Evolutionary conservation across 1,140 invertebrate species (phyloP).

Genomic region (Halictus rubicundus): DNA sequence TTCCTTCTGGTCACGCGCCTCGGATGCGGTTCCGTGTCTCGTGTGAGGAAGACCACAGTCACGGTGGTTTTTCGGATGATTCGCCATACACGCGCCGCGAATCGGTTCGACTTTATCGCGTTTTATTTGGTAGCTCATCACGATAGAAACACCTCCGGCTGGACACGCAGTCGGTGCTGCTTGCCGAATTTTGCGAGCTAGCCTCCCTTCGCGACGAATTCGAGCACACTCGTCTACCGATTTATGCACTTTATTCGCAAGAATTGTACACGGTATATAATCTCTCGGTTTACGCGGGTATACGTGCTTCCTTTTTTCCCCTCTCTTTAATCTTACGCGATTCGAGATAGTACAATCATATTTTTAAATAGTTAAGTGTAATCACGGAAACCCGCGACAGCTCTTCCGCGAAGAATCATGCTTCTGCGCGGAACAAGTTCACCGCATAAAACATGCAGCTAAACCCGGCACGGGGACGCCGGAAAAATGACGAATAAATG

Average conservation of each 20-base stretch:
- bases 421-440: not conserved
- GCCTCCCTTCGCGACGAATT: too few relatives aligned
- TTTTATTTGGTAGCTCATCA: conserved; percentile 44
- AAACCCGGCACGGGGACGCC: not conserved
- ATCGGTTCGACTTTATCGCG: conserved; percentile 16
- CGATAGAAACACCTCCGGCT: not conserved
- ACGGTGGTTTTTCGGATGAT: conserved; percentile 57
- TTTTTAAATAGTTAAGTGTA: too few relatives aligned
- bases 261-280: too few relatives aligned
- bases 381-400: not conserved
- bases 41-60: conserved; percentile 50
- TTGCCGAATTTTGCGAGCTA: not conserved
- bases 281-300: too few relatives aligned
- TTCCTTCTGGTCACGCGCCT: conserved; percentile 57
- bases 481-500: not conserved
- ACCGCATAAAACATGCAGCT: not conserved
- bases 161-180: not conserved
- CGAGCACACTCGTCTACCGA: too few relatives aligned
- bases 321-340: too few relatives aligned
- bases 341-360: too few relatives aligned
- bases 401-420: not conserved
- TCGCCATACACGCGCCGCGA: conserved; percentile 49
- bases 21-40: conserved; percentile 51
- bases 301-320: too few relatives aligned
- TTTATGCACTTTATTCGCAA: too few relatives aligned